Evolutionary conservation across 2,113 vertebrate species (phyloP).

Genomic region (Neolamprologus sp.): DNA sequence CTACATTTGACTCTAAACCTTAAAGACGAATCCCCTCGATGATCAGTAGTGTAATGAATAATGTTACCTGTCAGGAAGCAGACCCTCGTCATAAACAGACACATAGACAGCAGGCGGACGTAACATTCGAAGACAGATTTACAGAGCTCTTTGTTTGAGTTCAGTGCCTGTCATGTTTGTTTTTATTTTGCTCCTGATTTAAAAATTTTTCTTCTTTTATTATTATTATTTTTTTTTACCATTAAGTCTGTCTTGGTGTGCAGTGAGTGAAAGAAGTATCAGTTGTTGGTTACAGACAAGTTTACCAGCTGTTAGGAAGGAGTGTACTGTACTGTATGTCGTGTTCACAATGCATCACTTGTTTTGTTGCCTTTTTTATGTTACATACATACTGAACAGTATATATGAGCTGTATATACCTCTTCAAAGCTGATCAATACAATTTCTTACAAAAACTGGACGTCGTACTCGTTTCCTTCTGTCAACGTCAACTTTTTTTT

Average conservation of each 20-base stretch:
- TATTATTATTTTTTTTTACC: background rate
- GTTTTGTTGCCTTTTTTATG: constrained; percentile 45
- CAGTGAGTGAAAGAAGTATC: constrained; percentile 8
- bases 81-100: background rate
- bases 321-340: background rate
- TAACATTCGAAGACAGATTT: background rate
- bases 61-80: background rate
- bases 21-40: background rate
- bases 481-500: background rate
- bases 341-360: constrained; percentile 1
- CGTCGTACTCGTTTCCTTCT: background rate
- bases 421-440: constrained; percentile 50
- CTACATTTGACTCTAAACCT: background rate
- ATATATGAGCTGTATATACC: constrained; percentile 51
- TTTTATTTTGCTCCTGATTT: background rate
- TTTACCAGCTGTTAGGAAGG: background rate
- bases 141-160: background rate
- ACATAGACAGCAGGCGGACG: background rate
- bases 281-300: background rate
- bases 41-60: background rate
- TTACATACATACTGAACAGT: constrained; percentile 25
- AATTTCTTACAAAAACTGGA: constrained; percentile 46
- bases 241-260: constrained; percentile 16
- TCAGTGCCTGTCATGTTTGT: background rate
- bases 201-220: background rate